phyloP scores from a whole-genome alignment of 2,113 vertebrate genomes.

The Dasyurus viverrinus region DNA sequence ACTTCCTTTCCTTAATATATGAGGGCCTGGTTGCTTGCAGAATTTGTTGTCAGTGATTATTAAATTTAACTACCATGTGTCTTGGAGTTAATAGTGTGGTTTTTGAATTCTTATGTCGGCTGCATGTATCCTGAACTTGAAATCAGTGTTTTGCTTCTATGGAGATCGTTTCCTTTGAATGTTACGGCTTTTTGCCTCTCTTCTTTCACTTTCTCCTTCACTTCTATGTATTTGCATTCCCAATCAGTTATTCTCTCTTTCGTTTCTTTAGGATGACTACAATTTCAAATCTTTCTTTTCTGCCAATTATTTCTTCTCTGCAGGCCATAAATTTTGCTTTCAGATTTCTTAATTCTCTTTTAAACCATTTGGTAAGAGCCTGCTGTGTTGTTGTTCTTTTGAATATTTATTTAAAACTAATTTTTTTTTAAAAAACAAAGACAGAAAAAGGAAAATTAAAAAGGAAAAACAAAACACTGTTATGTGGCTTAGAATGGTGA shows the following conservation, averaged over 20 bases:
- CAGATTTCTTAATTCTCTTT: not conserved
- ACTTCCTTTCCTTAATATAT: not conserved
- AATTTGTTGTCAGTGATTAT: not conserved
- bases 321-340: not conserved
- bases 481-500: no score
- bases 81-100: not conserved
- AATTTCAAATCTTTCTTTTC: not conserved
- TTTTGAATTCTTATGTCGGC: not conserved
- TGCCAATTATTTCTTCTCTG: not conserved
- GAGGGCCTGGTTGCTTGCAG: not conserved
- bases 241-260: not conserved
- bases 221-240: not conserved
- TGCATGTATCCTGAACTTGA: not conserved
- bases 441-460: no score
- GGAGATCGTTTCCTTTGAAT: not conserved
- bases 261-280: not conserved
- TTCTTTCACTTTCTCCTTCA: not conserved
- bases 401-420: no score
- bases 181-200: not conserved
- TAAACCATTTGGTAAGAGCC: not conserved
- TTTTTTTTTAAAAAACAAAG: no score
- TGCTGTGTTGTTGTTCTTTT: not conserved
- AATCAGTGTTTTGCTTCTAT: not conserved
- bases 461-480: no score
- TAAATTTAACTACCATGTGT: not conserved